phyloP scores from a whole-genome alignment of 2,888 invertebrate genomes.

The Boloria euphrosyne region DNA sequence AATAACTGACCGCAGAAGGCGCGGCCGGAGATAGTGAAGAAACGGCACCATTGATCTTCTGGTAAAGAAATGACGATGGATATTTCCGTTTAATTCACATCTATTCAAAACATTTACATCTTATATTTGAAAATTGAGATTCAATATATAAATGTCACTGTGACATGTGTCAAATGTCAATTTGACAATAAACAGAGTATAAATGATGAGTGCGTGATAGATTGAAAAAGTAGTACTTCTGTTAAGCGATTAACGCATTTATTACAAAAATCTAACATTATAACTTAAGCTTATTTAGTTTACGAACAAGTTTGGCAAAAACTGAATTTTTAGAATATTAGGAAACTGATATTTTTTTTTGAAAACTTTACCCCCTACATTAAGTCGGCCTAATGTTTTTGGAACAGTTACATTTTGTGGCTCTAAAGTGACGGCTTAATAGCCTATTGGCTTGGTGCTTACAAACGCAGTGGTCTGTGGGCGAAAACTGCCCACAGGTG shows the following conservation, averaged over 20 bases:
- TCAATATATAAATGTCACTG: too few relatives aligned
- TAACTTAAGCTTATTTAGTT: background rate
- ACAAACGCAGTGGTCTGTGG: background rate
- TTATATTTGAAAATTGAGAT: too few relatives aligned
- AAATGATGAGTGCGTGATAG: slow-evolving; percentile 4
- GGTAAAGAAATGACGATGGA: too few relatives aligned
- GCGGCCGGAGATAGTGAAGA: too few relatives aligned
- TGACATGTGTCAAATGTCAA: slow-evolving; percentile 2
- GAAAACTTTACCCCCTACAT: background rate
- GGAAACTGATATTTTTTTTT: background rate
- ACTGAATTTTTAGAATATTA: slow-evolving; percentile 1
- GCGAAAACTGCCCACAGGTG: background rate
- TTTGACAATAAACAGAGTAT: slow-evolving; percentile 1
- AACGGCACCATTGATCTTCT: too few relatives aligned
- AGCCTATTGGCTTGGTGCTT: slow-evolving; percentile 27
- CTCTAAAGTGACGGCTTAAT: slow-evolving; percentile 12
- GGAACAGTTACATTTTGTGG: slow-evolving; percentile 6
- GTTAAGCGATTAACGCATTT: slow-evolving; percentile 13
- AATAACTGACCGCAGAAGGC: background rate
- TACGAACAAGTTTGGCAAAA: slow-evolving; percentile 3
- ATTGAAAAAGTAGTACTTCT: slow-evolving; percentile 3
- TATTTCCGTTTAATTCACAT: too few relatives aligned
- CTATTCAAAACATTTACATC: too few relatives aligned
- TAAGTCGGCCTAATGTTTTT: slow-evolving; percentile 16
- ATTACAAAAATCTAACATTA: background rate